Base-by-base conservation (phyloP, 2,113 vertebrate genomes). In the Chaenocephalus aceratus region DNA sequence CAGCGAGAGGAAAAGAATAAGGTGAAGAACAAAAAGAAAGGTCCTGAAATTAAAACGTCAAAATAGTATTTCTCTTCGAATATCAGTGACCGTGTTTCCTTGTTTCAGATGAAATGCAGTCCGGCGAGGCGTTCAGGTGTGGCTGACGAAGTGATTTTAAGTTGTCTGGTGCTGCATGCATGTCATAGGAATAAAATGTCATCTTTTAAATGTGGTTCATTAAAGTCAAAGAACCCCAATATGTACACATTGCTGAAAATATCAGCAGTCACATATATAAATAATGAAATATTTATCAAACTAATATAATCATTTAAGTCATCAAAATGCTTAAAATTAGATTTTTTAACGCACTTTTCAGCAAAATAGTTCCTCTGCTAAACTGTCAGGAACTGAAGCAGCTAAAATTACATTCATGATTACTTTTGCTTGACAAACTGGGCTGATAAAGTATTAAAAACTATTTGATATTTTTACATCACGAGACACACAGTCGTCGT, bases 11-110 rank as follows among this genome's bases (percentile, higher is more conserved):
- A 23, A 57, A 52, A 57, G 23, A 49, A 59, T 10, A 61, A 46
- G 34, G 34, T 0, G 1, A 71, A 58, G 23, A 75, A 64, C 46
- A 48, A 76, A 77, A 14, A 16, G 62, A 13, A 61, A 62, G 52
- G 77, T 88, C 23, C 16, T 80, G 52, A 83, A 83, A 79, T 36
- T 2, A 75, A 83, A 87, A 67, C 71, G 65, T 79, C 61, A 21
- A 41, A 36, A 58, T 3, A 3, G 9, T 60, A 57, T 45, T 49
- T 72, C 21, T 57, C 58, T 59, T 34, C 45, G n/a, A 61, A 59
- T 62, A 48, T 2, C 14, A 63, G 81, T 63, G 74, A 63, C 1
- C 45, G 6, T 10, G 7, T 34, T 64, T 68, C 59, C 18, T 34
- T 23, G 12, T 46, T 46, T 30, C 14, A 6, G 45, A 65, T 65